Base-by-base conservation (phyloP, 2,113 vertebrate species). In the Nothoprocta perdicaria region DNA sequence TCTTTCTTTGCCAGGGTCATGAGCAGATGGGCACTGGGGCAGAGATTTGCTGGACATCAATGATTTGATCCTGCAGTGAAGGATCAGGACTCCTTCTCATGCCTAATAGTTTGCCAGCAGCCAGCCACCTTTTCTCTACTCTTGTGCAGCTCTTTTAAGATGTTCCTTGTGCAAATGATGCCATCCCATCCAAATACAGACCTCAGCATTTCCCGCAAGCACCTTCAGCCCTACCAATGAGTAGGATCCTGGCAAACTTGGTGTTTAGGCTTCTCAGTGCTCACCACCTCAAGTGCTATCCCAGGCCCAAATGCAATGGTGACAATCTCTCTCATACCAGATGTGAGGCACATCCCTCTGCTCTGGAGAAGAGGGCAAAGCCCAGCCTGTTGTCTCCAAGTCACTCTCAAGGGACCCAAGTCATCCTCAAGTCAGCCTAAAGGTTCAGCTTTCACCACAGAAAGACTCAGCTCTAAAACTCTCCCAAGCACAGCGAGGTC, bases 91-190 rank as follows among this genome's bases (percentile, higher is more conserved):
- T 52, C 69, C 60, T 48, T 4, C 33, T 85, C 2, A 0, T 82
- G 23, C 27, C 55, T 80, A 7, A 67, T 3, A 75, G 16, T 29
- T 3, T 71, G 22, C 18, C 62, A 76, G 45, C 66, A 62, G 61
- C 17, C 78, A 84, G 57, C 63, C 74, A 66, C 52, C 24, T 31
- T 52, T 74, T 74, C 57, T 33, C 61, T 14, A 11, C 68, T 41
- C 63, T 3, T n/a, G 15, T 2, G 9, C 50, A 73, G 48, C 4
- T n/a, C 27, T 77, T 93, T 71, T 27, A 27, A 87, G 57, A 57
- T 78, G 63, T 53, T 91, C 26, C 21, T 31, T n/a, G 21, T 21
- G 35, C 21, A 63, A 35, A 12, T 0, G 0, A 4, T 27, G 48
- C 41, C 78, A 90, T 16, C 24, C 41, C 77, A 27, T 27, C 73